Base-by-base conservation (phyloP, 2,113 vertebrate species). In the Genyomyrus donnyi region DNA sequence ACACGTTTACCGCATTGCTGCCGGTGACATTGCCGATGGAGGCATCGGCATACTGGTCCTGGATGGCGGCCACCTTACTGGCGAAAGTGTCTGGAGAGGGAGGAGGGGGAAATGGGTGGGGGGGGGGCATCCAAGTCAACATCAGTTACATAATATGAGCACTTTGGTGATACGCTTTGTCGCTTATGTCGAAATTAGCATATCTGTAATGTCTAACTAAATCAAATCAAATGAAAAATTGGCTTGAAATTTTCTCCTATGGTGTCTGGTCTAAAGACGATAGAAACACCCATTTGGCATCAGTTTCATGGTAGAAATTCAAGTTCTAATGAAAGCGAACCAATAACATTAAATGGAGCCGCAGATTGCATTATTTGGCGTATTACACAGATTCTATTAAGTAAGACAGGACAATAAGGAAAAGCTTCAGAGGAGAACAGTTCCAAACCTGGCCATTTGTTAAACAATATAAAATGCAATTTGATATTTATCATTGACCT, bases 11-110 rank as follows among this genome's bases (percentile, higher is more conserved):
- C 0, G 98, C 98, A 0, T 99, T 99, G 94, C 98, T 99, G 85
- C 98, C 98, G 0, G 98, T 99, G 93, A 99, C 98, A 0, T 99
- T 99, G 35, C 98, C 98, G 0, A 99, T 99, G 92, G 98, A 99
- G 5, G 98, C 98, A 0, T 99, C 98, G 0, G 98, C 98, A 0
- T 99, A 99, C 91, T 98, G 98, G 94, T 99, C 98, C 95, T 99
- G 98, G 0, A 95, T 97, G 0, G 98, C 98, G 0, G 98, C 95
- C 35, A 99, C 97, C 93, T 99, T 99, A 94, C 98, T 99, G 93
- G 98, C 98, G 88, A 99, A 99, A 0, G 98, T 99, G 93, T 99
- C 98, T 99, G 96, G 87, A 66, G 87, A 15, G 24, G 27, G 24
- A 53, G 17, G 39, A 8, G 42, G 5, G 27, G 9, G 24, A 50